These are phyloP conservation scores for Bimastos eiseni DNA, from an alignment of 2,888 invertebrate species.

Conservation along the genomic window DNA sequence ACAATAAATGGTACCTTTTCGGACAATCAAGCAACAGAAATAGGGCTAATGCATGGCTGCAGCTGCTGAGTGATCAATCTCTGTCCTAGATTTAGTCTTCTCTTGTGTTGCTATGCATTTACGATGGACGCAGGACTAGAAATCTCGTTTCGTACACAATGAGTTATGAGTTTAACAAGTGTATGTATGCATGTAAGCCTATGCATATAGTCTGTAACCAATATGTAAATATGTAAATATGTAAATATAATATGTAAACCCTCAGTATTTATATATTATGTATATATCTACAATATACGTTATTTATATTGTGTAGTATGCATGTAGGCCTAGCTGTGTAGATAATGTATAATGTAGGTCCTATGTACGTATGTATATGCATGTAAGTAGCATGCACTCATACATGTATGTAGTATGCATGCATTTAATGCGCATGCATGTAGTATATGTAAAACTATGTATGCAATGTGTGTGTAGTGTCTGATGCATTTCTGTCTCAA, in stretches of 20 bases:
- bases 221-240: no score
- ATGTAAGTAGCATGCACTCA: not conserved
- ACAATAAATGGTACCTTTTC: not conserved
- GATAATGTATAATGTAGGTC: no score
- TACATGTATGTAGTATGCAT: not conserved
- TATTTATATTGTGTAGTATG: not conserved
- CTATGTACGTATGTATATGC: not conserved
- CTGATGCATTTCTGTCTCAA: no score
- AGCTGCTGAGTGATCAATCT: no score
- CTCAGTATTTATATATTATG: not conserved
- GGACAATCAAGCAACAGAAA: not conserved
- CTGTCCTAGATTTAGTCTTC: no score
- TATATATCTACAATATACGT: not conserved
- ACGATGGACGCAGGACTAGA: no score
- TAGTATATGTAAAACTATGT: no score
- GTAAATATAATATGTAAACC: not conserved
- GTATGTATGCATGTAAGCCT: constrained; percentile 21
- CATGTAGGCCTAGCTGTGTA: no score
- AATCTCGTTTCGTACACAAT: no score
- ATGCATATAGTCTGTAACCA: constrained; percentile 1
- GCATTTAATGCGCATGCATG: not conserved
- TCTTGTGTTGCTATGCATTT: no score
- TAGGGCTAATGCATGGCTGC: not conserved
- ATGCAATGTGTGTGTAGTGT: no score
- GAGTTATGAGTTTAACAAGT: not conserved